Base-by-base conservation (phyloP, 2,797 vertebrate genomes). In the Fundulus diaphanus region DNA sequence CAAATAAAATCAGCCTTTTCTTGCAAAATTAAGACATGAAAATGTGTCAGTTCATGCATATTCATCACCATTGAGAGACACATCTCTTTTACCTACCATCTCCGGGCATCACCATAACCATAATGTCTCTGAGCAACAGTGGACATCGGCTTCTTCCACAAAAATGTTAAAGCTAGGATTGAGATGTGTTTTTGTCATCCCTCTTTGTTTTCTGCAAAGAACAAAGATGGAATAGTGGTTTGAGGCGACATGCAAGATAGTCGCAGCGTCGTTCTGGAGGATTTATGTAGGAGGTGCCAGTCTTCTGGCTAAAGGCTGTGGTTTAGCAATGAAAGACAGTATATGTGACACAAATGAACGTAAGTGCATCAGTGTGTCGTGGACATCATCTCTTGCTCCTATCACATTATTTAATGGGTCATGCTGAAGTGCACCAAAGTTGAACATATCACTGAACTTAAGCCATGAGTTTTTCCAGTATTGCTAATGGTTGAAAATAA, bases 1-100 rank as follows among this genome's bases (percentile, higher is more conserved):
- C 76, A 79, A 77, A 82, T 56, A 63, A 82, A 76, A 35, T 79
- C 51, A 82, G 20, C 67, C 81, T 84, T 81, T 73, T 69, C 24
- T 72, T 54, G 13, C 67, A 71, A 83, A 84, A 83, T 83, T 44
- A 83, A 76, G 70, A 16, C 52, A 57, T 78, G 48, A 67, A 80
- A 76, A 67, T 66, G 11, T 74, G 33, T 57, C 65, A 69, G 68
- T 40, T 56, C 9, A 37, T 49, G 40, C 68, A 66, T 24, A 73
- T 78, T 67, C 73, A 75, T 85, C 67, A 72, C 48, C 29, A 61
- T 73, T n/a, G 49, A 44, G 44, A 65, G 27, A n/a, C 29, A 48
- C 51, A 33, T 68, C 71, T 22, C 44, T 46, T 46, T 69, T 13
- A 63, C 49, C 66, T 69, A 20, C 27, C 29, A 51, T 59, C 59